phyloP scores from a whole-genome alignment of 1,140 invertebrate species.

The Hormaphis cornu region DNA sequence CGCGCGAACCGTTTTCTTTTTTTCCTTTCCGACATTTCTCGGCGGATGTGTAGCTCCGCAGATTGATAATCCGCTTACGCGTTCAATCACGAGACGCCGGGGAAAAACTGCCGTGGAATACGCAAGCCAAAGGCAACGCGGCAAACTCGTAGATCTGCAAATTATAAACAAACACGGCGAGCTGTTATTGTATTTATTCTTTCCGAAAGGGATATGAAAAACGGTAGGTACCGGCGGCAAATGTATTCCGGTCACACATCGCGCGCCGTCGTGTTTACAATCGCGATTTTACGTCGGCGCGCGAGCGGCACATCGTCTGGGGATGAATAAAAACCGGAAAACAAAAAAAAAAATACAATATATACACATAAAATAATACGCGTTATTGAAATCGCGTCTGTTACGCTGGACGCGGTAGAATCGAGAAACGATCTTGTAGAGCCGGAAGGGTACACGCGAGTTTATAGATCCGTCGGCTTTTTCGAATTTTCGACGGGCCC shows the following conservation, averaged over 20 bases:
- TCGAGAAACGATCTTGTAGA: no score
- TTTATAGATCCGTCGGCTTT: no score
- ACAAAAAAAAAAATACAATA: not conserved
- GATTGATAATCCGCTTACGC: constrained; percentile 28
- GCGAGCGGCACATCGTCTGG: not conserved
- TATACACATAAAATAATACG: no score
- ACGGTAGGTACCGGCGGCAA: no score
- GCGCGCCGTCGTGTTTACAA: constrained; percentile 15
- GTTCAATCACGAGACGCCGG: constrained; percentile 26
- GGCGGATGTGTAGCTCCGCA: not conserved
- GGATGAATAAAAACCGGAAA: not conserved
- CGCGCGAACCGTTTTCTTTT: no score
- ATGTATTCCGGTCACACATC: constrained; percentile 30
- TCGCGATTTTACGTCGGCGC: constrained; percentile 13
- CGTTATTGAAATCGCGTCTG: not conserved
- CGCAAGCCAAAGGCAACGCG: constrained; percentile 25
- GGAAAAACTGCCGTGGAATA: constrained; percentile 29
- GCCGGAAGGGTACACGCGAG: no score
- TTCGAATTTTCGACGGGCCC: no score
- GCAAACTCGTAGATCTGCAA: constrained; percentile 9
- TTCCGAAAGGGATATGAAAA: not conserved
- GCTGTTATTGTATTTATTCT: constrained; percentile 28
- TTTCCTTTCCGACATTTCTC: no score
- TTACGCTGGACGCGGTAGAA: not conserved
- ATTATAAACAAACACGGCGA: constrained; percentile 30